These are phyloP conservation scores for Theocolax elegans DNA, from an alignment of 1,140 invertebrate species.

Conservation along the genomic window DNA sequence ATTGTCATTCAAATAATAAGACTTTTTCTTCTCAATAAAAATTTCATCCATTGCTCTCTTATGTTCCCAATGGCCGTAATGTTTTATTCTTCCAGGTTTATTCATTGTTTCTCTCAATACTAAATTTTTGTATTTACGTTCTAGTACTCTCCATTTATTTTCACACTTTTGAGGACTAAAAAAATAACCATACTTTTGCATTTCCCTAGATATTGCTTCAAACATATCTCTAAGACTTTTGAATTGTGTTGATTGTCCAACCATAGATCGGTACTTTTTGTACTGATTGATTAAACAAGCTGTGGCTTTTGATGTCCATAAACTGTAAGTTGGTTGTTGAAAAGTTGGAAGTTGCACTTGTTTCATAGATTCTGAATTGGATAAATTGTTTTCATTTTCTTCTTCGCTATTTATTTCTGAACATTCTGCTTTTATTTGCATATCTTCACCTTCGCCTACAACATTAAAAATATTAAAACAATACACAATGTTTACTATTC, in stretches of 20 bases:
- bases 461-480: no score
- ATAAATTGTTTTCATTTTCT: slow-evolving; percentile 47
- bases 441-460: neutral
- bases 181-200: slow-evolving; percentile 57
- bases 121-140: slow-evolving; percentile 58
- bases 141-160: slow-evolving; percentile 59
- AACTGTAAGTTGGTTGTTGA: slow-evolving; percentile 44
- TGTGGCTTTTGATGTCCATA: slow-evolving; percentile 60
- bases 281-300: slow-evolving; percentile 58
- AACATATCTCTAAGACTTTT: slow-evolving; percentile 61
- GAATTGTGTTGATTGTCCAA: slow-evolving; percentile 56
- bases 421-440: slow-evolving; percentile 54
- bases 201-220: slow-evolving; percentile 58
- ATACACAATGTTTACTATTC: no score
- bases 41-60: slow-evolving; percentile 57
- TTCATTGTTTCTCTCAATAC: slow-evolving; percentile 54
- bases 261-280: slow-evolving; percentile 56
- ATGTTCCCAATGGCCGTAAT: slow-evolving; percentile 58
- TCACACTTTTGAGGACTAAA: slow-evolving; percentile 59
- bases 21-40: slow-evolving; percentile 51
- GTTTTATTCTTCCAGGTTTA: slow-evolving; percentile 56
- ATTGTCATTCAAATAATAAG: slow-evolving; percentile 49
- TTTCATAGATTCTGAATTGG: slow-evolving; percentile 38
- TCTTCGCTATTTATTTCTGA: slow-evolving; percentile 41
- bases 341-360: slow-evolving; percentile 42